These are phyloP conservation scores for Megamerina dolium DNA, from an alignment of 2,888 invertebrate species.

Conservation along the genomic window DNA sequence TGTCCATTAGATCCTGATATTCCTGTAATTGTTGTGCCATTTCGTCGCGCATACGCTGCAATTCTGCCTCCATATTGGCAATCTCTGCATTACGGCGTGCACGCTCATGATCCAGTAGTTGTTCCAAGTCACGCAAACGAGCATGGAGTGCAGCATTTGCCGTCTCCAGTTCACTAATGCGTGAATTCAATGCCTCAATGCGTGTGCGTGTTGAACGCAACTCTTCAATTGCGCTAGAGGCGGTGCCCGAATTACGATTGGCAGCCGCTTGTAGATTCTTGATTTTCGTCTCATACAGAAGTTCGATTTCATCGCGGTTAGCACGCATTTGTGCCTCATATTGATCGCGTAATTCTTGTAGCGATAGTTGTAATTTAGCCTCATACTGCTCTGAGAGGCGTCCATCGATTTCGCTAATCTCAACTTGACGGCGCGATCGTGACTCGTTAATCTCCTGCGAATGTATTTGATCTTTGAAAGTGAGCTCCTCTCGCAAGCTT, in stretches of 20 bases:
- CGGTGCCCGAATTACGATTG: constrained; percentile 63
- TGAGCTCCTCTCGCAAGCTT: constrained; percentile 83
- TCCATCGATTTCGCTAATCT: constrained; percentile 92
- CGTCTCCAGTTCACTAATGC: constrained; percentile 71
- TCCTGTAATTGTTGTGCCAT: constrained; percentile 84
- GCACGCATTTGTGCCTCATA: constrained; percentile 85
- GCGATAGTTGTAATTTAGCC: constrained; percentile 80
- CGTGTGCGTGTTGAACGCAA: constrained; percentile 70
- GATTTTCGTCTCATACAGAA: constrained; percentile 57
- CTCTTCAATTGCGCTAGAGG: constrained; percentile 72
- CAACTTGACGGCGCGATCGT: constrained; percentile 76
- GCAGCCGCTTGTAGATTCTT: constrained; percentile 69
- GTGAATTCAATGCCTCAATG: constrained; percentile 67
- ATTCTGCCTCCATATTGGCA: constrained; percentile 68
- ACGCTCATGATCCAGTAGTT: constrained; percentile 71
- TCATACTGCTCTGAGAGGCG: constrained; percentile 89
- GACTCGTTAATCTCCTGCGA: constrained; percentile 87
- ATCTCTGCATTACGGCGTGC: constrained; percentile 71
- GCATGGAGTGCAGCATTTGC: constrained; percentile 58
- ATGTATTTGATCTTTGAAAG: constrained; percentile 81
- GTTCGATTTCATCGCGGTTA: constrained; percentile 86
- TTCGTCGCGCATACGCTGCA: constrained; percentile 72
- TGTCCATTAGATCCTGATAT: constrained; percentile 95
- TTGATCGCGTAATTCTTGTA: constrained; percentile 86
- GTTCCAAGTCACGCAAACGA: constrained; percentile 77